Conservation (phyloP, 2,113 vertebrate genomes). For the Heptranchias perlo region DNA sequence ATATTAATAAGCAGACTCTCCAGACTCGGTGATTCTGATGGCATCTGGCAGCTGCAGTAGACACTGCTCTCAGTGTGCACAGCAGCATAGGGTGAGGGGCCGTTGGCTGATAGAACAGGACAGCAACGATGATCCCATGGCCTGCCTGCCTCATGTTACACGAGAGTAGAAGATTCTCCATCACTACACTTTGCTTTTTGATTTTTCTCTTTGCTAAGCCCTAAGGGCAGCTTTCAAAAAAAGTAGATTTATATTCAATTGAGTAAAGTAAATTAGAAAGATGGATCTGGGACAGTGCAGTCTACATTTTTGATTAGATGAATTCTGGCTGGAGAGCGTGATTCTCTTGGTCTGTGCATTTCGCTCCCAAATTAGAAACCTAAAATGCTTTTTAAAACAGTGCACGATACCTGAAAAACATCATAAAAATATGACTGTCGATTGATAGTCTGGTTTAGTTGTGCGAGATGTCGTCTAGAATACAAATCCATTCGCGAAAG, state of each 20-base stretch:
- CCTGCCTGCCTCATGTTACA: not conserved
- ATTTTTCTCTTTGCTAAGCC: not conserved
- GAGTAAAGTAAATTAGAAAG: not conserved
- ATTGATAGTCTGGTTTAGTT: not conserved
- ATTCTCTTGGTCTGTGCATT: not conserved
- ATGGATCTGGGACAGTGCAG: not conserved
- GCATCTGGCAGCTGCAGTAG: conserved; percentile 19
- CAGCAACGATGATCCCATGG: not conserved
- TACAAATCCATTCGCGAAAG: not conserved
- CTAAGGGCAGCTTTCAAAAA: not conserved
- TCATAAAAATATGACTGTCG: not conserved
- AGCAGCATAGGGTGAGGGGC: not conserved
- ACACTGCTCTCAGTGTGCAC: not conserved
- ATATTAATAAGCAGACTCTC: conserved; percentile 10
- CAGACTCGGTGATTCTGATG: not conserved
- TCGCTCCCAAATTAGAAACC: not conserved
- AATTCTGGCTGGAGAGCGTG: not conserved
- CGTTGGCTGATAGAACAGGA: not conserved
- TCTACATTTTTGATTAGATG: not conserved
- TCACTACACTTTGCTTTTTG: not conserved
- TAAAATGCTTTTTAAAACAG: not conserved
- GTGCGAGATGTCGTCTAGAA: not conserved
- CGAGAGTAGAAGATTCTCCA: not conserved
- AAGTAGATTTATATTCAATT: not conserved
- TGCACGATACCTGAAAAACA: not conserved